Base-by-base conservation (phyloP, 2,888 invertebrate species). In the Pseudeuparius sepicola region DNA sequence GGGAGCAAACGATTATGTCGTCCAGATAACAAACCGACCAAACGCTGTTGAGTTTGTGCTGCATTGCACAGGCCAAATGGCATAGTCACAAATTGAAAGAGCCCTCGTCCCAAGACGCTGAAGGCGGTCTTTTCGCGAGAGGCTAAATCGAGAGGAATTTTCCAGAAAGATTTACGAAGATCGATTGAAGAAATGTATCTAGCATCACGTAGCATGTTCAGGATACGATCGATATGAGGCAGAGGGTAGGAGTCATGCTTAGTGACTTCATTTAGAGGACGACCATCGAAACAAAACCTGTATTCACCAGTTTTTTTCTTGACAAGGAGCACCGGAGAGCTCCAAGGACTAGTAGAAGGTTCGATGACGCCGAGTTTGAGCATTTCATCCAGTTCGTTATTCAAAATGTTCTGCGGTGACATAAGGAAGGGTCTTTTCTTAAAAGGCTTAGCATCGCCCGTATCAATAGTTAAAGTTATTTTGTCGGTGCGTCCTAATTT, bases 1-100 rank as follows among this genome's bases (percentile, higher is more conserved):
- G 56, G 57, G 59, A 37, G n/a, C 31, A 18, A 6, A 47, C 36
- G 4, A 48, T 41, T 1, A 49, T 43, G 29, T 48, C 48, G 24
- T 53, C 51, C 4, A 51, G 24, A 29, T 47, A 48, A 1, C 39
- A 31, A 34, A 32, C 50, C 50, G 29, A 51, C 39, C 10, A 51
- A 27, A 4, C 47, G 13, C 26, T 45, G 45, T 20, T 41, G 46
- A 1, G 47, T 48, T 12, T 43, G 45, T 1, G 46, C 43, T 2
- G n/a, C n/a, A n/a, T n/a, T n/a, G n/a, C n/a, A n/a, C n/a, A n/a
- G n/a, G n/a, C n/a, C n/a, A n/a, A n/a, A n/a, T n/a, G n/a, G n/a
- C n/a, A n/a, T n/a, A n/a, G n/a, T n/a, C n/a, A n/a, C n/a, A n/a
- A n/a, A n/a, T 13, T 42, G 38, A 31, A 41, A 43, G 2, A 38